Conservation (phyloP, 64 coral and sea anemone genomes). For the Trachythela sp. region DNA sequence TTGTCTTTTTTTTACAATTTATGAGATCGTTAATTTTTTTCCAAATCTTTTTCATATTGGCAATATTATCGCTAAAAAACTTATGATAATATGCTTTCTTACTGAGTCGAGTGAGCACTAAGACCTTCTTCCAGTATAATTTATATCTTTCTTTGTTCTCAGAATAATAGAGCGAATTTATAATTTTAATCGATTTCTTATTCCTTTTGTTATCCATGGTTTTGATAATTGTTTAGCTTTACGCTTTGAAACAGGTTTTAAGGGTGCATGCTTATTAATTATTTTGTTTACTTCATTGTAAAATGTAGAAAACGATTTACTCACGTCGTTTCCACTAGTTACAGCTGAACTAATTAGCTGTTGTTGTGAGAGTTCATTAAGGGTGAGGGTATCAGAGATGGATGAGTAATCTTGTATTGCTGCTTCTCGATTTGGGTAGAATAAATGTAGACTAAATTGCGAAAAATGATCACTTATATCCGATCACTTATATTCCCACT, state of each 20-base stretch:
- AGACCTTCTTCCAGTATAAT: conserved; percentile 46
- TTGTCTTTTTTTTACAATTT: neutral
- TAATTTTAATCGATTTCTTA: conserved; percentile 48
- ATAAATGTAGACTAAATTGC: neutral
- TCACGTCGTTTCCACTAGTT: neutral
- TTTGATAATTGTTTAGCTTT: conserved; percentile 2
- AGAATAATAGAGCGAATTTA: conserved; percentile 11
- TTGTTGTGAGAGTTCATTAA: neutral
- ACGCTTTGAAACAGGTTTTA: conserved; percentile 31
- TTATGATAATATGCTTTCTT: neutral
- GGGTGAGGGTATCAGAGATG: conserved; percentile 11
- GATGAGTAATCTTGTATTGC: neutral
- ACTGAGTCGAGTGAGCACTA: neutral
- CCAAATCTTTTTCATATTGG: neutral
- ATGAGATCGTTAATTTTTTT: neutral
- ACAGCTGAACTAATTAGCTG: neutral
- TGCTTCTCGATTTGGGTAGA: neutral
- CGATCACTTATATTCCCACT: neutral
- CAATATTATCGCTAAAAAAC: neutral
- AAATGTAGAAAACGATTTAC: conserved; percentile 23
- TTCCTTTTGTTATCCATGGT: conserved; percentile 52
- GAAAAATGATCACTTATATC: no score
- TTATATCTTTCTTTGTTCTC: conserved; percentile 13
- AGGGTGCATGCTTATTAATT: conserved; percentile 25
- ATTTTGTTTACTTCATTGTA: conserved; percentile 42